Evolutionary conservation across 2,888 invertebrate species (phyloP), one percentile per base, ranked within the genome.

Genomic region (Cloeon dipterum): DNA sequence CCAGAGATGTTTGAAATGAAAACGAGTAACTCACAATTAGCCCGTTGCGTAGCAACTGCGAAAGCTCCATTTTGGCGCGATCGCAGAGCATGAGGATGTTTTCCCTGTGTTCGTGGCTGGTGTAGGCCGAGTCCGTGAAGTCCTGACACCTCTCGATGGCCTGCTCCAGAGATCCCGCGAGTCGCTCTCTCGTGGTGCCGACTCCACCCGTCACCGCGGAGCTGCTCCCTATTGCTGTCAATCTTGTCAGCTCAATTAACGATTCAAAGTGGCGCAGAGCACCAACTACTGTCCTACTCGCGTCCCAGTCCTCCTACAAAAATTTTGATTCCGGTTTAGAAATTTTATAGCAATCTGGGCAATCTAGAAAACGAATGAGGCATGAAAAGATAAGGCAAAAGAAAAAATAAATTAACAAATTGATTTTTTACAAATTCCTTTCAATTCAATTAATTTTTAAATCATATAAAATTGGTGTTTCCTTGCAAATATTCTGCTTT

Each of bases 81-180:
- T 96, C 91, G 52, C 88, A 61, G 39, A 67, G 58, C 50, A 86
- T 70, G 42, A 98, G 66, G 53, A 98, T 93, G 54, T 86, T 82
- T 61, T 98, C 89, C 43, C 94, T 70, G 59, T 93, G 89, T 53
- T 91, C 89, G 59, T 96, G 93, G 47, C 81, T 82, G 42, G 96
- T 98, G 61, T 96, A 98, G 44, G 96, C 93, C 45, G 94, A 96
- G 64, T 98, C 96, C 37, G 96, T 98, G 61, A 98, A 98, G 63
- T 98, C 94, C 64, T 86, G 85, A 42, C 89, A 89, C 52, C 91
- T 74, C 61, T 98, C 96, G 43, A 89, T 72, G 41, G 91, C 74
- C 44, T 83, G 74, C 49, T 94, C 86, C 51, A 96, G 66, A 41
- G 89, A 83, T 46, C 74, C 62, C 19, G 82, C 73, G 37, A 96